A percentile compares a stretch with the other conserved stretches of the same genome.
Evolutionary conservation across 2,113 vertebrate genomes (phyloP).

Genomic region (Paramisgurnus dabryanus): DNA sequence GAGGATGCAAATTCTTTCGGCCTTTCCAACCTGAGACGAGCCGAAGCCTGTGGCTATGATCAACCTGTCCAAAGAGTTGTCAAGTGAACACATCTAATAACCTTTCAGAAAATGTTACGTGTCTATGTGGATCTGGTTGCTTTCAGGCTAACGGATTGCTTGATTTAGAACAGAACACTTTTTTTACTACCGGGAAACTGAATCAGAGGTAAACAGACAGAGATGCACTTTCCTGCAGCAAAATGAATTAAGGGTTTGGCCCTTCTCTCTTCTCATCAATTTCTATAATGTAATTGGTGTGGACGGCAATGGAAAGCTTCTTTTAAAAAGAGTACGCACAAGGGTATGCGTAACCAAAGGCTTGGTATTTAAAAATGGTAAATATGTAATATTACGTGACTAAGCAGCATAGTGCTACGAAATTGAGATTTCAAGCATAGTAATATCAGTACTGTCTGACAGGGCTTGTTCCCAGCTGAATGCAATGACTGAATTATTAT

Average conservation of each 20-base stretch:
- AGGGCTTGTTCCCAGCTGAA: background rate
- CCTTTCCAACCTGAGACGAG: slow-evolving; percentile 34
- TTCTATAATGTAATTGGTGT: slow-evolving; percentile 56
- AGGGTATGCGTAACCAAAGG: background rate
- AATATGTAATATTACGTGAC: background rate
- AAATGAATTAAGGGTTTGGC: slow-evolving; percentile 51
- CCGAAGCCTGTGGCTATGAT: slow-evolving; percentile 37
- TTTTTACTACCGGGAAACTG: slow-evolving; percentile 41
- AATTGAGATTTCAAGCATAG: background rate
- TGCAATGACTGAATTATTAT: slow-evolving; percentile 16
- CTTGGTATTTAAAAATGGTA: background rate
- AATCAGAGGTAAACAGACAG: slow-evolving; percentile 49
- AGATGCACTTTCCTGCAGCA: slow-evolving; percentile 51
- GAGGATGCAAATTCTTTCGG: slow-evolving; percentile 36
- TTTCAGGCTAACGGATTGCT: slow-evolving; percentile 21
- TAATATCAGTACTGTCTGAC: slow-evolving; percentile 12
- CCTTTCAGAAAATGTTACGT: background rate
- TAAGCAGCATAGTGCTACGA: background rate
- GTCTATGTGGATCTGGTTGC: background rate
- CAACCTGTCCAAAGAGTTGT: slow-evolving; percentile 27
- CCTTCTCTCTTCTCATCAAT: slow-evolving; percentile 49
- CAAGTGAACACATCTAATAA: slow-evolving; percentile 17
- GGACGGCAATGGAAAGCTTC: slow-evolving; percentile 38
- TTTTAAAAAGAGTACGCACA: slow-evolving; percentile 4
- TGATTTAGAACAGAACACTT: slow-evolving; percentile 42